Conservation (phyloP, 2,797 vertebrate species). For the Phoebastria nigripes region DNA sequence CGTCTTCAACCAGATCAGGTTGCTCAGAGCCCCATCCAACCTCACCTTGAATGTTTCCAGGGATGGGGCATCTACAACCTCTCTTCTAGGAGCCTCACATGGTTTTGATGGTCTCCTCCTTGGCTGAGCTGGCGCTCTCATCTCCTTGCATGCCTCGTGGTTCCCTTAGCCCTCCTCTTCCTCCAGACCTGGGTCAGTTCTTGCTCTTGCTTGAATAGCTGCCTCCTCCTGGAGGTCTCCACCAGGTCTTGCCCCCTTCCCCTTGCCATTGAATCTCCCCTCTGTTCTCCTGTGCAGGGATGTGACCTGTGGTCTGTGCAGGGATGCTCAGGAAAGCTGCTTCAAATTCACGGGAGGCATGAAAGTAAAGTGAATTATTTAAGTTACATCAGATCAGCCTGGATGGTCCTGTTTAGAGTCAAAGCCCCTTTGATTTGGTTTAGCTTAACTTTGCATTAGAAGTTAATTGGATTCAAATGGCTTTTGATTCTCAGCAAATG, state of each 20-base stretch:
- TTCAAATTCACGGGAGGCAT: not conserved
- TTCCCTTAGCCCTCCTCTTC: not conserved
- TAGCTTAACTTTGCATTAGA: not conserved
- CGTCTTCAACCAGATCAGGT: not conserved
- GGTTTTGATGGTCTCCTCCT: not conserved
- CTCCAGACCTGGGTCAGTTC: not conserved
- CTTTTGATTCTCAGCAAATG: not conserved
- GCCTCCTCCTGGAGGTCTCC: not conserved
- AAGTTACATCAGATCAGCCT: not conserved
- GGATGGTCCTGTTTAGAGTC: not conserved
- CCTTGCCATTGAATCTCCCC: not conserved
- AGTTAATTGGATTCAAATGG: not conserved
- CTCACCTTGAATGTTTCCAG: not conserved
- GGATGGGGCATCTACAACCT: not conserved
- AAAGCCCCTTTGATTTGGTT: not conserved
- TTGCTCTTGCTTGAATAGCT: not conserved
- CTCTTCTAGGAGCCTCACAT: not conserved
- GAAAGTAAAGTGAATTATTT: not conserved
- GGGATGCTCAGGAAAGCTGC: not conserved
- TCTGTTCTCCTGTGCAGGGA: too few species aligned
- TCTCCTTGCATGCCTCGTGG: not conserved
- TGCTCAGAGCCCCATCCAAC: not conserved
- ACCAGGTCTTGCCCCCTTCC: not conserved
- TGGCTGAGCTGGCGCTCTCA: not conserved
- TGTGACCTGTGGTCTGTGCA: not conserved